Evolutionary conservation across 2,797 vertebrate genomes (phyloP).

Genomic region (Nyctibius grandis): DNA sequence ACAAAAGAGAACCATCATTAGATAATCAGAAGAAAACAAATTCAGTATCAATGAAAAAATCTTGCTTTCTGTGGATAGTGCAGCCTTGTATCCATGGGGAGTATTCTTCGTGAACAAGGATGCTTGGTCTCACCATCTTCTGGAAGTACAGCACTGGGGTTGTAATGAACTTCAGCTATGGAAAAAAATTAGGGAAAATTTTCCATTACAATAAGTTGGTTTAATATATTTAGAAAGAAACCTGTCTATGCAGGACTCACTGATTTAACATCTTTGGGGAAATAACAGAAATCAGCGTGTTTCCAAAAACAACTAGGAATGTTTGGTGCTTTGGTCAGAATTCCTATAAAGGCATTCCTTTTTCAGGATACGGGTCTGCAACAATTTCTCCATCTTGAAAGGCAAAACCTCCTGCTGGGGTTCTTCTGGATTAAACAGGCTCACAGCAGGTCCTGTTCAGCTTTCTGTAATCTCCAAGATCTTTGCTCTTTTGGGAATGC

Average conservation of each 20-base stretch:
- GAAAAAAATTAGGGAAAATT: not conserved
- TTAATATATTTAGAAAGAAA: not conserved
- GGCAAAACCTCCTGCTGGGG: not conserved
- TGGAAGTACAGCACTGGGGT: not conserved
- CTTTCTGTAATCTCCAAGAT: not conserved
- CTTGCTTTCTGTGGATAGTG: slow-evolving; percentile 11
- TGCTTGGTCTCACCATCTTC: not conserved
- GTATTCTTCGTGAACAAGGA: slow-evolving; percentile 13
- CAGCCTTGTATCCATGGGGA: not conserved
- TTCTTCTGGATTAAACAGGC: not conserved
- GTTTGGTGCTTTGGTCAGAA: not conserved
- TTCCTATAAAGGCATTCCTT: not conserved
- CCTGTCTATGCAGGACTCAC: not conserved
- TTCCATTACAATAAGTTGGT: not conserved
- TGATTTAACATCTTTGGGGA: not conserved
- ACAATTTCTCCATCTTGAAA: not conserved
- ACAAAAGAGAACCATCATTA: not conserved
- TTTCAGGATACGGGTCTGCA: not conserved
- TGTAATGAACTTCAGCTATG: slow-evolving; percentile 45
- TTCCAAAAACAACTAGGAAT: not conserved
- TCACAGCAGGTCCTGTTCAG: not conserved
- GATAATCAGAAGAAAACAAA: not conserved
- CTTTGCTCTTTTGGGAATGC: not conserved
- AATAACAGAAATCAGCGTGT: not conserved
- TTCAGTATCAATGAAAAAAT: not conserved